Evolutionary conservation across 2,888 invertebrate genomes (phyloP), one percentile per base, ranked within the genome.

Genomic region (Erebia aethiops): DNA sequence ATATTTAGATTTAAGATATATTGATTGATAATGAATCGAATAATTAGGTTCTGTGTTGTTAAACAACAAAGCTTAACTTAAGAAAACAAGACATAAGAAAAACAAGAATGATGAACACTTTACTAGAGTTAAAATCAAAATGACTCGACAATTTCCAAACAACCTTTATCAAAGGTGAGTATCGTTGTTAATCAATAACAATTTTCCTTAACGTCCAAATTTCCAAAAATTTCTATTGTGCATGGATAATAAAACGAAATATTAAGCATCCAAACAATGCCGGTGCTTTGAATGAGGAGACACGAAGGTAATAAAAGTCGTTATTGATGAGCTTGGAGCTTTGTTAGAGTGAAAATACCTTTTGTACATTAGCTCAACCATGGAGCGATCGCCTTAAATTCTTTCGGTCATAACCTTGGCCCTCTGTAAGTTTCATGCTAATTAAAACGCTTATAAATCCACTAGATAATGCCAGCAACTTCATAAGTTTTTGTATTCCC

Each of bases 291-390:
- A 54, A 54, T 35, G 54, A 35, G 18, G 52, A 63, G 64, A 54
- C 64, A 41, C 35, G 64, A 7, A 13, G 52, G 41, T 52, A 54
- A 54, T 64, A 64, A 64, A 52, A 64, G 52, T 11, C 11, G 52
- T 54, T 64, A 64, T 64, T 64, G 54, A 54, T 54, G 64, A 54
- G 52, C 64, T 52, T 1, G 16, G 11, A 8, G 35, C 41, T 41
- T 54, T 64, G 54, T 54, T 54, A 49, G n/a, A 35, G 16, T 16
- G 35, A 52, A 63, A 63, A 63, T 64, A 41, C 64, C 64, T 64
- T 52, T 64, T 64, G 62, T 61, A 13, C 61, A 61, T 61, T 64
- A 64, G 52, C 51, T 51, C 14, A 1, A 10, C 54, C 21, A 8
- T 60, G 8, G 13, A 51, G n/a, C 41, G 43, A 43, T 46, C 46